A percentile compares a stretch with the other conserved stretches of the same genome.
Evolutionary conservation across 2,113 vertebrate genomes (phyloP).

Genomic region (Cyprinodon variegatus): DNA sequence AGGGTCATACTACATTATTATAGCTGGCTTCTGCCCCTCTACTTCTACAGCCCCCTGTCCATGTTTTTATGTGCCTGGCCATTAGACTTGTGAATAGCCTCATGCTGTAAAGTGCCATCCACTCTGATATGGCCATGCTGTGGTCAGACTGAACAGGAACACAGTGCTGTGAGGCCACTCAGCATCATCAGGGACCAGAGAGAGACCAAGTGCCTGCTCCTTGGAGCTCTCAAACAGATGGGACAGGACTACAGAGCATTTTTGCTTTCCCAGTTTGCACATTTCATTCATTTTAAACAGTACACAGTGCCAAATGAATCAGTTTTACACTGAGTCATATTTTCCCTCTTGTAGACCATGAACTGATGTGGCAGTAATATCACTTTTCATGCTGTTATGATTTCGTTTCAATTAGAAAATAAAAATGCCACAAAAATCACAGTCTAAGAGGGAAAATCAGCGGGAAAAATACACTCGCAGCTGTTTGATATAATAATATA

Average conservation of each 20-base stretch:
- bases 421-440: conserved; percentile 21
- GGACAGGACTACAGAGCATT: conserved; percentile 39
- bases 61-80: conserved; percentile 14
- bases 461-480: conserved; percentile 52
- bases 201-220: conserved; percentile 37
- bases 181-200: conserved; percentile 21
- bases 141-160: conserved; percentile 59
- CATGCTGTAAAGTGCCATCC: conserved; percentile 33
- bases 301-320: conserved; percentile 26
- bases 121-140: conserved; percentile 30
- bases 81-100: conserved; percentile 29
- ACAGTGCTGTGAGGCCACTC: conserved; percentile 43
- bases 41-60: neutral
- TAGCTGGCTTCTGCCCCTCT: neutral
- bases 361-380: conserved; percentile 17
- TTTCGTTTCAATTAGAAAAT: conserved; percentile 29
- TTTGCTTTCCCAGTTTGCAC: conserved; percentile 39
- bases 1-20: neutral
- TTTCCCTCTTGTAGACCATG: neutral
- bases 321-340: conserved; percentile 32
- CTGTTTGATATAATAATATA: conserved; percentile 66
- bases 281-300: conserved; percentile 45
- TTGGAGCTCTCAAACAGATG: conserved; percentile 54
- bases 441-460: conserved; percentile 37
- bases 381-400: conserved; percentile 9